A percentile compares a stretch with the other conserved stretches of the same genome.
Evolutionary conservation across 2,888 invertebrate genomes (phyloP).

Genomic region (Calliopum simillimum): DNA sequence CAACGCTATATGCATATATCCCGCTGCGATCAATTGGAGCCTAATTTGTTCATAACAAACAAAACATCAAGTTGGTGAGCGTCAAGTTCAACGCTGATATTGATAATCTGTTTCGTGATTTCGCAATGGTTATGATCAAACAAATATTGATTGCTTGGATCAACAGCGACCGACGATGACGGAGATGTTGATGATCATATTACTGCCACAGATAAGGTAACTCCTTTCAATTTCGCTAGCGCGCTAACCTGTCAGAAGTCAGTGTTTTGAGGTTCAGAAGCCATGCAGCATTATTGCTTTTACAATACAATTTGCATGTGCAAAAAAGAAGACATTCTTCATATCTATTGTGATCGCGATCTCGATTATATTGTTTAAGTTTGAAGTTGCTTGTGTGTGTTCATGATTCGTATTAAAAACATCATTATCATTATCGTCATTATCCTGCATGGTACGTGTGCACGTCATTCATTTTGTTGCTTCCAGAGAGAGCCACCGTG

Average conservation of each 20-base stretch:
- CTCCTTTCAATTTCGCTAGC: slow-evolving; percentile 48
- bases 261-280: slow-evolving; percentile 44
- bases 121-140: slow-evolving; percentile 18
- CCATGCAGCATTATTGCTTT: slow-evolving; percentile 41
- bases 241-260: slow-evolving; percentile 37
- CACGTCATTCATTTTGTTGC: neutral
- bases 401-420: slow-evolving; percentile 21
- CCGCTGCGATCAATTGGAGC: slow-evolving; percentile 29
- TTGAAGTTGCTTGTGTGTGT: neutral
- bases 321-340: slow-evolving; percentile 32
- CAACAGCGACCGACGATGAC: no score
- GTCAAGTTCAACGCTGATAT: slow-evolving; percentile 39
- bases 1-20: no score
- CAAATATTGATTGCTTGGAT: slow-evolving; percentile 11
- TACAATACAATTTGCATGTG: neutral
- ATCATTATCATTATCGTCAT: slow-evolving; percentile 22
- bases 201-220: slow-evolving; percentile 42
- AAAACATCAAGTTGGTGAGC: slow-evolving; percentile 35
- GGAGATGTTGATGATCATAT: neutral
- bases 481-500: slow-evolving; percentile 24
- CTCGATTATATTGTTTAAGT: neutral
- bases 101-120: slow-evolving; percentile 33
- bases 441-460: slow-evolving; percentile 34
- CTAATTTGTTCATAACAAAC: slow-evolving; percentile 28
- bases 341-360: slow-evolving; percentile 16